Percentiles rank a stretch among this genome's conserved stretches.
phyloP scores from a whole-genome alignment of 2,113 vertebrate genomes.

The Zosterops japonicus region DNA sequence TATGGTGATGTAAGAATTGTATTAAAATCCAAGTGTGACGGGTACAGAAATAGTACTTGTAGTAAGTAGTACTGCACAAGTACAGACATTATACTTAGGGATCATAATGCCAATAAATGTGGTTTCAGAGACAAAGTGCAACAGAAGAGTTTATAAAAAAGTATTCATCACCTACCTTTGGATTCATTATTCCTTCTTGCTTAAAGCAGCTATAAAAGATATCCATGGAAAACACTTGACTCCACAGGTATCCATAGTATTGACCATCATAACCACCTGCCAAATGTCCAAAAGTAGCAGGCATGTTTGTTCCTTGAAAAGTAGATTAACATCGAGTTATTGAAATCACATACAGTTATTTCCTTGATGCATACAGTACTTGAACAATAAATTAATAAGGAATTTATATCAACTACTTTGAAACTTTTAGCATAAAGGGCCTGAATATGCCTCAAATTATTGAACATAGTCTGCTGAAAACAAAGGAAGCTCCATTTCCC shows the following conservation, averaged over 20 bases:
- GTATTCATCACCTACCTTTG: constrained; percentile 76
- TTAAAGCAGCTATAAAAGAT: constrained; percentile 94
- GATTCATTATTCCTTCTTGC: constrained; percentile 89
- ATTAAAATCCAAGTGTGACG: neutral
- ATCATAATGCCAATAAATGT: neutral
- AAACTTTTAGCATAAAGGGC: neutral
- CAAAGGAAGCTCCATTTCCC: neutral
- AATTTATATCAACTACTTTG: neutral
- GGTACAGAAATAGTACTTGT: neutral
- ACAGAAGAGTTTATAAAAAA: neutral
- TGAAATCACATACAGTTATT: neutral
- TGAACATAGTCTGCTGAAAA: neutral
- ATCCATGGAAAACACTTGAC: constrained; percentile 94
- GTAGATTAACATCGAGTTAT: neutral
- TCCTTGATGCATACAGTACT: neutral
- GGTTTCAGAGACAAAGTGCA: neutral
- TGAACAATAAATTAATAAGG: neutral
- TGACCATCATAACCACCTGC: constrained; percentile 92
- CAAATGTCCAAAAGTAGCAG: constrained; percentile 85
- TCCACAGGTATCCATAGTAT: constrained; percentile 96
- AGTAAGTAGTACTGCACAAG: too few relatives aligned
- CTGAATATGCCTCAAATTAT: neutral
- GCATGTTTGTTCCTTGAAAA: constrained; percentile 81
- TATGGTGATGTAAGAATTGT: neutral
- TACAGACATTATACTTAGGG: neutral